These are phyloP conservation scores for Anthonomus grandis DNA, from an alignment of 1,140 invertebrate genomes.

Conservation along the genomic window DNA sequence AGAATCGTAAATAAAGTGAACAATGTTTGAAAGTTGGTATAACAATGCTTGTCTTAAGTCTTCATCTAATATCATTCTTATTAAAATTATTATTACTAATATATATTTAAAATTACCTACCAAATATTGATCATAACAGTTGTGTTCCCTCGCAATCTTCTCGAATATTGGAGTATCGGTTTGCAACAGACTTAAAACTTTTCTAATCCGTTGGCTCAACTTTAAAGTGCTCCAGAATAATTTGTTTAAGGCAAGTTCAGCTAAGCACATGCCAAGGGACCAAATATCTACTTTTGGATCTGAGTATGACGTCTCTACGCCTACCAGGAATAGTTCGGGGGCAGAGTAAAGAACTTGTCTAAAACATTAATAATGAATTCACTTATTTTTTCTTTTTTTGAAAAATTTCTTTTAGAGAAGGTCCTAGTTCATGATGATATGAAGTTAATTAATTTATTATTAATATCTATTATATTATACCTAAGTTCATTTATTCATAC, in stretches of 20 bases:
- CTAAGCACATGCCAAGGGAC: conserved; percentile 84
- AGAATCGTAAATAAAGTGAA: no score
- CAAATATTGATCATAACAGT: conserved; percentile 63
- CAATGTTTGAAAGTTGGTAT: no score
- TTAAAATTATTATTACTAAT: no score
- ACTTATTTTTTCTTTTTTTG: not conserved
- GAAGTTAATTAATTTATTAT: no score
- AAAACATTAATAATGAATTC: conserved; percentile 21
- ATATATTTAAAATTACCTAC: no score
- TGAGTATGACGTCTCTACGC: conserved; percentile 39
- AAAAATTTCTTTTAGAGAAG: no score
- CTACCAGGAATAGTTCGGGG: conserved; percentile 70
- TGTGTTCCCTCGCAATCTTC: conserved; percentile 73
- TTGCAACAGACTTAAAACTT: conserved; percentile 69
- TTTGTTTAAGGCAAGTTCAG: conserved; percentile 68
- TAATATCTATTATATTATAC: no score
- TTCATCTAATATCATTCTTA: no score
- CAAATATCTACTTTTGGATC: conserved; percentile 82
- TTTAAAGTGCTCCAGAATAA: conserved; percentile 70
- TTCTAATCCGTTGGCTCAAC: conserved; percentile 67
- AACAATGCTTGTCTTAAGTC: no score
- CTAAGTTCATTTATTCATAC: no score
- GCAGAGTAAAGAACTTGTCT: conserved; percentile 69
- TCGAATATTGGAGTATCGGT: conserved; percentile 61
- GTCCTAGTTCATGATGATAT: no score